Conservation (phyloP, 2,888 invertebrate genomes). For the Pristionchus exspectatus region DNA sequence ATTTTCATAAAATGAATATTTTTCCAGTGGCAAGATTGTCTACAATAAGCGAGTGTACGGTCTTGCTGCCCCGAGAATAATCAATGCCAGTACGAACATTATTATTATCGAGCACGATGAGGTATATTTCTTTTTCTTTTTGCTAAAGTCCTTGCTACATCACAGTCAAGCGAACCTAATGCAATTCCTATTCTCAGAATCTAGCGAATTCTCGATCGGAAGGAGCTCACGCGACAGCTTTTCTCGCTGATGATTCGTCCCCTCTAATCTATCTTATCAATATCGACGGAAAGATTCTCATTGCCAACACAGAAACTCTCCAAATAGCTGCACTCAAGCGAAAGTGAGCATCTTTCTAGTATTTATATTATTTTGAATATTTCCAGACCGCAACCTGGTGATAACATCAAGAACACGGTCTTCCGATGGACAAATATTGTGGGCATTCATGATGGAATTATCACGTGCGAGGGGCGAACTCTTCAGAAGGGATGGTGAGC, state of each 20-base stretch:
- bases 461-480: not conserved
- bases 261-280: not conserved
- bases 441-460: conserved; percentile 15
- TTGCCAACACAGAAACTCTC: not conserved
- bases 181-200: not conserved
- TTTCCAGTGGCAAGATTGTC: not conserved
- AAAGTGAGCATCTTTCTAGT: not conserved
- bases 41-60: not conserved
- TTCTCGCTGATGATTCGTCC: not conserved
- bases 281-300: conserved; percentile 19
- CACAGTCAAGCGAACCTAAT: not conserved
- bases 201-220: conserved; percentile 19
- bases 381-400: not conserved
- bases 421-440: conserved; percentile 30
- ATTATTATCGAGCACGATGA: conserved; percentile 10
- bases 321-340: not conserved
- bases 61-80: not conserved
- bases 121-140: not conserved
- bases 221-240: not conserved
- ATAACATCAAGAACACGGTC: conserved; percentile 8
- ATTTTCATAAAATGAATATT: not conserved
- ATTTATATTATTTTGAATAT: not conserved
- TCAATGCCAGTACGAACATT: not conserved
- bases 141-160: not conserved
- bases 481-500: conserved; percentile 10